Base-by-base conservation (phyloP, 2,888 invertebrate genomes). In the Lasioglossum malachurum region DNA sequence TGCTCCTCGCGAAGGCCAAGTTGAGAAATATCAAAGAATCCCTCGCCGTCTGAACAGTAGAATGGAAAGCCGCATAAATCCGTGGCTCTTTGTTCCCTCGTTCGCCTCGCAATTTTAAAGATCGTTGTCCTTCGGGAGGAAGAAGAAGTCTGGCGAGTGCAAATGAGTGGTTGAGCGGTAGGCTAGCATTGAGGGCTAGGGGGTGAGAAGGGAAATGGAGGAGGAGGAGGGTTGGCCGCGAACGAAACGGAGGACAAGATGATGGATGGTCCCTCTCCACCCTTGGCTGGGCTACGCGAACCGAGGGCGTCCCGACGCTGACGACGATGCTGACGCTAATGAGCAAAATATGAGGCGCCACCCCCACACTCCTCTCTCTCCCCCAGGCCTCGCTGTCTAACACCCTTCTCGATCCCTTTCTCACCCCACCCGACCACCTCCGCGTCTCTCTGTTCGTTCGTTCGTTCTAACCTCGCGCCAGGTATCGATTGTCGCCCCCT, bases 271-370 rank as follows among this genome's bases (percentile, higher is more conserved):
- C 91, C 91, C 84, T 89, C 88, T 89, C 88, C 89, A 87, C 90
- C 92, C 92, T 92, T 92, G 90, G 91, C 87, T 77, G 85, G 73
- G 89, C 87, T 89, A 89, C 90, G 93, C 92, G 91, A 93, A 92
- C 92, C 91, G 93, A 94, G 94, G 93, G 93, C 93, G 93, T 93
- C 94, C 92, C 93, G 93, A 93, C 93, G 94, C 93, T 94, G 93
- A 94, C 94, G 94, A 93, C 94, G 94, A 93, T 93, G 94, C 94
- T 94, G 94, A 94, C 95, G 95, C 95, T 95, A 95, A 95, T 95
- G 95, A 95, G 95, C 94, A 95, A 95, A 95, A 95, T 95, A 95
- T 94, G 95, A 95, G 95, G 94, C 94, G 94, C 94, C 94, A 93
- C 92, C 86, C 80, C 73, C 75, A 75, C 76, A 81, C 71, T 27